Evolutionary conservation across 2,888 invertebrate species (phyloP).

Genomic region (Macrosiphum euphorbiae): DNA sequence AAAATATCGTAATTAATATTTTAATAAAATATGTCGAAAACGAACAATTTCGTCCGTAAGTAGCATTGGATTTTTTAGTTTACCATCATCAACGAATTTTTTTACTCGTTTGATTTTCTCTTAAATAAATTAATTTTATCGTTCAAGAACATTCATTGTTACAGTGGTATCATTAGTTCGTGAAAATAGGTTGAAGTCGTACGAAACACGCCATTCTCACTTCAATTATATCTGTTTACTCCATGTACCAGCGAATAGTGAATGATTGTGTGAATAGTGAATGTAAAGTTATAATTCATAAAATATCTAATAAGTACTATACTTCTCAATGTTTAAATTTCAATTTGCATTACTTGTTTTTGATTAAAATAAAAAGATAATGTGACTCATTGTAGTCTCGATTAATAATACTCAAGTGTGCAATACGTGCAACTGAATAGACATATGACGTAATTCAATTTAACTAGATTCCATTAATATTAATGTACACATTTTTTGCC

Average conservation of each 20-base stretch:
- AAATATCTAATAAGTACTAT: not conserved
- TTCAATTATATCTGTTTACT: not conserved
- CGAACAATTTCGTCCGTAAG: not conserved
- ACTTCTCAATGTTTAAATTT: not conserved
- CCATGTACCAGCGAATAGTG: not conserved
- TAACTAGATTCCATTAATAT: not conserved
- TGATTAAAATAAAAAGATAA: not conserved
- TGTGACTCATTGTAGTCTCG: not conserved
- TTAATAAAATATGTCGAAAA: not conserved
- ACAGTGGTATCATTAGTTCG: not conserved
- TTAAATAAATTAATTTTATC: not conserved
- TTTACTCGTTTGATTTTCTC: not conserved
- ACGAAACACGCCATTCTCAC: not conserved
- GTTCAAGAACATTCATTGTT: not conserved
- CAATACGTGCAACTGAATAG: not conserved
- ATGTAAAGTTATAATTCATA: not conserved
- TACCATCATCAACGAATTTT: not conserved
- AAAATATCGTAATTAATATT: not conserved
- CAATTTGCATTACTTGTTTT: not conserved
- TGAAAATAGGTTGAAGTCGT: not conserved
- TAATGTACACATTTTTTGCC: not conserved
- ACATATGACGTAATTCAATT: not conserved
- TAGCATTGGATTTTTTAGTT: not conserved
- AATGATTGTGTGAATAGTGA: not conserved
- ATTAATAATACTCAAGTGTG: not conserved